Percentiles rank a stretch among this genome's conserved stretches.
Conservation (phyloP, 2,888 invertebrate genomes). For the Macrosoma leucophasiata region DNA sequence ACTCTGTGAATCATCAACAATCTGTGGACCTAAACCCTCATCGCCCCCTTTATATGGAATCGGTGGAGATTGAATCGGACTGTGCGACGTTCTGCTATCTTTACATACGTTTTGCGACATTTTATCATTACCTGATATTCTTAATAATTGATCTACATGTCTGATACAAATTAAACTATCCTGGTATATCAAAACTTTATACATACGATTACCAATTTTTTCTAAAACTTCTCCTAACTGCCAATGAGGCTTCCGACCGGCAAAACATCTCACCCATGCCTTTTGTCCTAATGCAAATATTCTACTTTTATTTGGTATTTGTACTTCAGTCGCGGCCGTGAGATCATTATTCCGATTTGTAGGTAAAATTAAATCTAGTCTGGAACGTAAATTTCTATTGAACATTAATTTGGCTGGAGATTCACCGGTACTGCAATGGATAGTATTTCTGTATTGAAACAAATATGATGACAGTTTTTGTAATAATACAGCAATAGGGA, state of each 20-base stretch:
- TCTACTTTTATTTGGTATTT: not conserved
- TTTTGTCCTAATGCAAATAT: not conserved
- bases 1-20: too few relatives aligned
- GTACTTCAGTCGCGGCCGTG: not conserved
- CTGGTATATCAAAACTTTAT: not conserved
- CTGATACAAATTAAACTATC: not conserved
- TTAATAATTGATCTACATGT: not conserved
- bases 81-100: too few relatives aligned
- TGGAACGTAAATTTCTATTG: not conserved
- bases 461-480: conserved; percentile 3
- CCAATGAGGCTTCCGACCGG: not conserved
- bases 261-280: conserved; percentile 1
- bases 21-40: too few relatives aligned
- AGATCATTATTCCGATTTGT: too few relatives aligned
- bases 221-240: not conserved
- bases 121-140: conserved; percentile 4
- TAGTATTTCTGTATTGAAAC: conserved; percentile 5
- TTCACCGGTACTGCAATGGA: not conserved
- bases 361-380: conserved; percentile 2
- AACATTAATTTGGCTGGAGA: conserved; percentile 3
- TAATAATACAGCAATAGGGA: not conserved
- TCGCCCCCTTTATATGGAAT: too few relatives aligned
- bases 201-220: conserved; percentile 2
- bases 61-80: too few relatives aligned
- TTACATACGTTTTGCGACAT: too few relatives aligned